A percentile compares a stretch with the other conserved stretches of the same genome.
Evolutionary conservation across 2,113 vertebrate species (phyloP).

Genomic region (Chascanopsetta lugubris): DNA sequence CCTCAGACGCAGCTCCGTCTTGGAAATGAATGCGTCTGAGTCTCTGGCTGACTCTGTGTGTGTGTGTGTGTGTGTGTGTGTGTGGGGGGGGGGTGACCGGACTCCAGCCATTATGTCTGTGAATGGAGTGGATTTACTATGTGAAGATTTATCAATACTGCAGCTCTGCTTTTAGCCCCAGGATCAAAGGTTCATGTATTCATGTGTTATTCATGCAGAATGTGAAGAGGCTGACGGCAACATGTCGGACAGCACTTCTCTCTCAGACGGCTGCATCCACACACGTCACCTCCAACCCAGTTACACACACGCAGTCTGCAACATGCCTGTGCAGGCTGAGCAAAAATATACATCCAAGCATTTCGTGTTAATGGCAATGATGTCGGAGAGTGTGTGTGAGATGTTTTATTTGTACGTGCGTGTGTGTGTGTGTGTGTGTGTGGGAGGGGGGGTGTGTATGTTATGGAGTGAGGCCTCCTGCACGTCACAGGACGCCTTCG

Average conservation of each 20-base stretch:
- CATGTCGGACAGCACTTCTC: background rate
- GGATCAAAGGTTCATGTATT: background rate
- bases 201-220: background rate
- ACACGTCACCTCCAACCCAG: background rate
- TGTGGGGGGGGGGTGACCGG: no score
- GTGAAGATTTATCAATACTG: background rate
- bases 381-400: background rate
- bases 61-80: no score
- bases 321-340: background rate
- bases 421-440: background rate
- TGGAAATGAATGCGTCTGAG: constrained; percentile 1
- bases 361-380: background rate
- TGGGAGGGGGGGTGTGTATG: no score
- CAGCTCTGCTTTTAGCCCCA: background rate
- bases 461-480: background rate
- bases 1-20: background rate
- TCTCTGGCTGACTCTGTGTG: background rate
- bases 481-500: background rate
- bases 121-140: background rate
- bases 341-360: background rate
- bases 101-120: background rate
- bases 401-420: background rate
- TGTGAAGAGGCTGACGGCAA: background rate
- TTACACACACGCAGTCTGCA: background rate
- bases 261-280: background rate